Evolutionary conservation across 2,113 vertebrate genomes (phyloP).

Genomic region (Hyaena hyaena): DNA sequence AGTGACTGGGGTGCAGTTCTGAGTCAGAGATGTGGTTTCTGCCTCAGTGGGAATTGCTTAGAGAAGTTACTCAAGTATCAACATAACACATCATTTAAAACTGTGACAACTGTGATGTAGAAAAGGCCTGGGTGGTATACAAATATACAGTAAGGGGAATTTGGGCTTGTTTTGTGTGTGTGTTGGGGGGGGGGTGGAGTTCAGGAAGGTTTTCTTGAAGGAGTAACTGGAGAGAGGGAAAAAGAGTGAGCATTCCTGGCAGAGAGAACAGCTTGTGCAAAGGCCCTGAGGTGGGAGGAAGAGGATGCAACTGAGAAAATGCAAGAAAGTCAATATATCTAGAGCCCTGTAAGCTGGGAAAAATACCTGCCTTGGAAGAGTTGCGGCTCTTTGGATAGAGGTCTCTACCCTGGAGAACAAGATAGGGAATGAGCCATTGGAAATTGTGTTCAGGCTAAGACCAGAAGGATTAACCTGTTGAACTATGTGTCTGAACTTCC

Average conservation of each 20-base stretch:
- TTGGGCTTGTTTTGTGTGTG: background rate
- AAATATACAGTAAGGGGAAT: background rate
- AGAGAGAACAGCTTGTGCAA: background rate
- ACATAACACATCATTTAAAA: background rate
- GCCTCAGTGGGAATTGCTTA: background rate
- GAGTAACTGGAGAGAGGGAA: background rate
- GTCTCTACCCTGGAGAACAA: background rate
- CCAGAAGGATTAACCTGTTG: background rate
- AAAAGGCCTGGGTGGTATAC: background rate
- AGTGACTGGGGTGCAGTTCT: background rate
- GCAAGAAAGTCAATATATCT: background rate
- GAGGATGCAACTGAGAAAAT: slow-evolving; percentile 24
- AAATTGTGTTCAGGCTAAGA: background rate
- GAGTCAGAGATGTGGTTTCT: background rate
- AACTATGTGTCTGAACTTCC: background rate
- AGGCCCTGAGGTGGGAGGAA: background rate
- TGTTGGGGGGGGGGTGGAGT: too few species aligned
- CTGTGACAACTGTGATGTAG: background rate
- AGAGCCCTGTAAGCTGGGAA: background rate
- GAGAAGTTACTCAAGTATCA: background rate
- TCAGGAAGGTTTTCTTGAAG: background rate
- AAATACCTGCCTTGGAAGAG: background rate
- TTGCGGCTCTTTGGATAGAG: background rate
- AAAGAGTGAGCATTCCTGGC: background rate
- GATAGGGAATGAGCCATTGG: background rate